Evolutionary conservation across 2,113 vertebrate species (phyloP).

Genomic region (Lagopus leucura): DNA sequence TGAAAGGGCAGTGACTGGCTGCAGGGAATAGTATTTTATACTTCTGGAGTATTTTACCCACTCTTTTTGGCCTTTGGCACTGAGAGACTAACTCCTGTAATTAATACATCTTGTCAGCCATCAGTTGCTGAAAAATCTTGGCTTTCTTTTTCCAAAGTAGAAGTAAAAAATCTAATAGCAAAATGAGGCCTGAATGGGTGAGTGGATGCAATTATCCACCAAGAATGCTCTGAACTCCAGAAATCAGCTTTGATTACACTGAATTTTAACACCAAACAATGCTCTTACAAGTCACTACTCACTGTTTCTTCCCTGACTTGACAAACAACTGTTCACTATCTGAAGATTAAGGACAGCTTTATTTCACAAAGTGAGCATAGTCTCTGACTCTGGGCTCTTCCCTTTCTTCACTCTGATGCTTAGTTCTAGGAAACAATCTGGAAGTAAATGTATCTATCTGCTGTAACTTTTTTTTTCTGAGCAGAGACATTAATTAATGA

Average conservation of each 20-base stretch:
- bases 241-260: neutral
- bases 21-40: slow-evolving; percentile 4
- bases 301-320: neutral
- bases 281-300: neutral
- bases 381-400: neutral
- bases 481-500: neutral
- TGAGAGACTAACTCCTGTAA: neutral
- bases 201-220: neutral
- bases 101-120: neutral
- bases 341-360: neutral
- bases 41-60: slow-evolving; percentile 22
- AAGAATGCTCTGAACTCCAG: neutral
- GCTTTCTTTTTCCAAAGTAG: neutral
- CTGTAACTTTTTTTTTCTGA: neutral
- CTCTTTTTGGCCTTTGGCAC: neutral
- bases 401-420: neutral
- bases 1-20: neutral
- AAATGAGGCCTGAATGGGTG: neutral
- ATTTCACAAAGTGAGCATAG: neutral
- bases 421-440: neutral
- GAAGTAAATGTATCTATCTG: neutral
- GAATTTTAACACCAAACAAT: neutral
- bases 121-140: neutral
- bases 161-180: neutral
- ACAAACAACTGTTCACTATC: neutral